Evolutionary conservation across 92 coral and sea anemone species (phyloP).

Genomic region (Epizoanthus scotinus): DNA sequence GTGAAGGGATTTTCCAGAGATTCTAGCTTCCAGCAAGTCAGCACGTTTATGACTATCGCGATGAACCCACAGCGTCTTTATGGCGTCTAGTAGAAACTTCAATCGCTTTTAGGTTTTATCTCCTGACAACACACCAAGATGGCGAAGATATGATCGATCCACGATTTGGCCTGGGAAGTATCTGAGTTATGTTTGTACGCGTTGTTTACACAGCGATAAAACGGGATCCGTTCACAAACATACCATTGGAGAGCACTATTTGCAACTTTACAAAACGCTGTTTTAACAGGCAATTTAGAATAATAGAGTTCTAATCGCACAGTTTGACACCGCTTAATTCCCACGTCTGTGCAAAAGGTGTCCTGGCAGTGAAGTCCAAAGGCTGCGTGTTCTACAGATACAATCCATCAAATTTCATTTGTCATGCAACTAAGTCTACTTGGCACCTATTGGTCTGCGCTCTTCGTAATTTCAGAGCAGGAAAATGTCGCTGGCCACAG

Average conservation of each 20-base stretch:
- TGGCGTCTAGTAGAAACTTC: slow-evolving; percentile 8
- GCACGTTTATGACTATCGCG: background rate
- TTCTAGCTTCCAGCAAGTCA: too few species aligned
- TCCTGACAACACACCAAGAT: slow-evolving; percentile 34
- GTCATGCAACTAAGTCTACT: background rate
- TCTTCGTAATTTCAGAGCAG: slow-evolving; percentile 20
- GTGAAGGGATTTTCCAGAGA: too few species aligned
- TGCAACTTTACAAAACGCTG: slow-evolving; percentile 27
- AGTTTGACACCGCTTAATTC: slow-evolving; percentile 32
- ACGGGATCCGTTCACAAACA: slow-evolving; percentile 24
- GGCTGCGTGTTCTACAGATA: background rate
- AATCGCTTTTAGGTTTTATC: slow-evolving; percentile 26
- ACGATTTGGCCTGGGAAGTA: slow-evolving; percentile 37
- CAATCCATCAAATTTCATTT: slow-evolving; percentile 17
- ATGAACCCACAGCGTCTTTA: slow-evolving; percentile 8
- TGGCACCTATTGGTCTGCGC: slow-evolving; percentile 41
- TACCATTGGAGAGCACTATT: slow-evolving; percentile 21
- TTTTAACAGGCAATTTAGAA: slow-evolving; percentile 48
- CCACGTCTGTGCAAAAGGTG: slow-evolving; percentile 15
- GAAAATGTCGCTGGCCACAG: slow-evolving; percentile 34
- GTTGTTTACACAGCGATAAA: slow-evolving; percentile 22
- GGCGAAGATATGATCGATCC: slow-evolving; percentile 32
- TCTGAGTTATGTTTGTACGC: slow-evolving; percentile 16
- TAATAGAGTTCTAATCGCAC: slow-evolving; percentile 41
- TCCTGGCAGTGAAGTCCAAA: background rate